Conservation (phyloP, 2,888 invertebrate genomes). For the Tenthredo distinguenda region DNA sequence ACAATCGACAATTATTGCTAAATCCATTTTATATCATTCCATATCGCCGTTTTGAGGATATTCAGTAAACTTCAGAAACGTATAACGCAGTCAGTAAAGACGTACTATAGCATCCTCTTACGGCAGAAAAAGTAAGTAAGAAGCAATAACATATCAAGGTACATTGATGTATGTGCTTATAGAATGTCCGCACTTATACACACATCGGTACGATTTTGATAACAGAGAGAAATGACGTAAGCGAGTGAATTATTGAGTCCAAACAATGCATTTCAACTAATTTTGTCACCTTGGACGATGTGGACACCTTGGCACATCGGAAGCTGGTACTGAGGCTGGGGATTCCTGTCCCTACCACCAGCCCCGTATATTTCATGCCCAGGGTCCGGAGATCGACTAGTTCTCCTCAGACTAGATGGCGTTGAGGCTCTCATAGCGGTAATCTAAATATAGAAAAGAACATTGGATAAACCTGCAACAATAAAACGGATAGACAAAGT, state of each 20-base stretch:
- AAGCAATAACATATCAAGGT: background rate
- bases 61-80: too few relatives aligned
- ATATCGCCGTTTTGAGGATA: too few relatives aligned
- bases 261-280: background rate
- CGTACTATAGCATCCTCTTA: too few relatives aligned
- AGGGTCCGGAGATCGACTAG: slow-evolving; percentile 75
- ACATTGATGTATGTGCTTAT: background rate
- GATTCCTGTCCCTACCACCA: slow-evolving; percentile 73
- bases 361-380: slow-evolving; percentile 71
- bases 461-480: background rate
- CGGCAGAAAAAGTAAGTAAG: too few relatives aligned
- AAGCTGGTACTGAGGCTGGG: slow-evolving; percentile 76
- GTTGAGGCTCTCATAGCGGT: slow-evolving; percentile 73
- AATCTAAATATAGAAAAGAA: slow-evolving; percentile 61
- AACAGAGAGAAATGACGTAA: background rate
- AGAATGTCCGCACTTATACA: background rate
- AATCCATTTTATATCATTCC: too few relatives aligned
- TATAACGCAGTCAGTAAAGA: too few relatives aligned
- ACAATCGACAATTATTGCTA: too few relatives aligned
- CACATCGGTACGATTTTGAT: background rate
- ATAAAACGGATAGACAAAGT: background rate
- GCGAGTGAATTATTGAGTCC: background rate
- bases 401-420: slow-evolving; percentile 73
- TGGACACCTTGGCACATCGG: slow-evolving; percentile 77
- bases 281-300: slow-evolving; percentile 72